phyloP scores from a whole-genome alignment of 2,797 vertebrate genomes.

The Pelochelys cantorii region DNA sequence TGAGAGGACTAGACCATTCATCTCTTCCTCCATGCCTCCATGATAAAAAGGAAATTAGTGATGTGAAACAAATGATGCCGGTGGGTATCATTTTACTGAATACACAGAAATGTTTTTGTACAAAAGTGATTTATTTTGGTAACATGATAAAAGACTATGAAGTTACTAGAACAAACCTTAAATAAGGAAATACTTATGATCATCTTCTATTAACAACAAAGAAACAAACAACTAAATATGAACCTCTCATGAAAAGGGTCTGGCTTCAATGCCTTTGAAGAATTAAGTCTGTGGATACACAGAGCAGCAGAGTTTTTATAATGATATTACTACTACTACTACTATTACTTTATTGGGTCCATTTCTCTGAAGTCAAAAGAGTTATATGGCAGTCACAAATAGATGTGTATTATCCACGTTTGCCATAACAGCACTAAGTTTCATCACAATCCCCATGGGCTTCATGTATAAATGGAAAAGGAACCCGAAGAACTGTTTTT shows the following conservation, averaged over 20 bases:
- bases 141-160: neutral
- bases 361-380: neutral
- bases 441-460: neutral
- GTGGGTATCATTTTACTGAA: neutral
- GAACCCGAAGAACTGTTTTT: neutral
- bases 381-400: neutral
- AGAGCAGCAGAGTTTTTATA: accelerated
- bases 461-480: neutral
- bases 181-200: neutral
- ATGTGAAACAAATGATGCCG: neutral
- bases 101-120: neutral
- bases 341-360: neutral
- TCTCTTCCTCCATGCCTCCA: neutral
- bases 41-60: neutral
- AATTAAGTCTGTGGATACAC: neutral
- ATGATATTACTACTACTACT: neutral
- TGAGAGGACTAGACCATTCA: neutral
- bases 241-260: accelerated
- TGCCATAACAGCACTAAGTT: neutral
- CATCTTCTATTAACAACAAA: accelerated
- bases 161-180: neutral
- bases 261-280: accelerated
- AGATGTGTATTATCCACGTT: neutral
- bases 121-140: neutral
- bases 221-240: neutral